These are phyloP conservation scores for Heteractis magnifica DNA, from an alignment of 92 coral and sea anemone species.

Conservation along the genomic window DNA sequence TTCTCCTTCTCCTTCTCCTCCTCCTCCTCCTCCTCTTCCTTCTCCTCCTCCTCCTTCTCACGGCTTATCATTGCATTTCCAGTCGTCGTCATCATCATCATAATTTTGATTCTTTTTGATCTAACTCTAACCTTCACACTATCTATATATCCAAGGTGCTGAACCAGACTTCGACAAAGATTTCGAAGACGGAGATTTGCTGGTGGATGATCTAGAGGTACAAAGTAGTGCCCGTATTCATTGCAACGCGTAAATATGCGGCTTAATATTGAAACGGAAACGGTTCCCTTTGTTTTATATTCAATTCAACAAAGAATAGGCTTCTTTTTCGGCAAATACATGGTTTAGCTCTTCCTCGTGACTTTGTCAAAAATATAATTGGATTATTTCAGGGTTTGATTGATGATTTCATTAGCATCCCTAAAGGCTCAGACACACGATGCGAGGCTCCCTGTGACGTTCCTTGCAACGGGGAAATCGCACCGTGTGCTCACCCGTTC, in stretches of 20 bases:
- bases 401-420: no score
- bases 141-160: conserved; percentile 14
- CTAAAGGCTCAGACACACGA: no score
- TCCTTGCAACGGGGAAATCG: no score
- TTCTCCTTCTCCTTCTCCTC: neutral
- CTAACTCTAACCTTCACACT: neutral
- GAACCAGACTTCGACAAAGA: conserved; percentile 39
- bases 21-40: neutral
- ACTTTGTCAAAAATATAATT: no score
- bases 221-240: neutral
- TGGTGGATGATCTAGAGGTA: conserved; percentile 61
- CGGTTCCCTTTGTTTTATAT: no score
- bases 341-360: no score
- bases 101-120: neutral
- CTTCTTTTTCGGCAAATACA: no score
- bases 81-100: neutral
- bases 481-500: no score
- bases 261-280: no score
- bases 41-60: neutral
- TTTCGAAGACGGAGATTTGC: conserved; percentile 35
- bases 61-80: neutral
- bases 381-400: no score
- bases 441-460: no score
- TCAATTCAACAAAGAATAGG: no score
- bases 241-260: neutral